Conservation (phyloP, 2,797 vertebrate species). For the Crax fasciolata region DNA sequence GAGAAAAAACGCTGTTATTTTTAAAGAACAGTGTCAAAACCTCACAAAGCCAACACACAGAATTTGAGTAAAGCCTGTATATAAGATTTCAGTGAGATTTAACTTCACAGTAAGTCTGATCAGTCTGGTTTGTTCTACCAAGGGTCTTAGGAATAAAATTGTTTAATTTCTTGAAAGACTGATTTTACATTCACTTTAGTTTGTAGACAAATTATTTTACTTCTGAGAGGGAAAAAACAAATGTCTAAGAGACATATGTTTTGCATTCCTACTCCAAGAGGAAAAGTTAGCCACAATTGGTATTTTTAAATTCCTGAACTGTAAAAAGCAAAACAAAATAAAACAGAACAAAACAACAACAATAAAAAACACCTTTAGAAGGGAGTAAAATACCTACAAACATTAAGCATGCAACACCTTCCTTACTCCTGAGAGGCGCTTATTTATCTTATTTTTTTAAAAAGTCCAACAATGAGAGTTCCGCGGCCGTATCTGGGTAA, state of each 20-base stretch:
- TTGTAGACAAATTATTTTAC: slow-evolving; percentile 36
- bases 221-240: background rate
- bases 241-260: background rate
- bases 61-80: background rate
- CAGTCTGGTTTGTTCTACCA: background rate
- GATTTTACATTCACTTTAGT: slow-evolving; percentile 15
- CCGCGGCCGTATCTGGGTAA: background rate
- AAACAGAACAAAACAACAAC: background rate
- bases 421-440: background rate
- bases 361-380: background rate
- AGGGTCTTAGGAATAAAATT: background rate
- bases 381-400: background rate
- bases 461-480: background rate
- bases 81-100: slow-evolving; percentile 2
- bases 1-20: background rate
- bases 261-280: background rate
- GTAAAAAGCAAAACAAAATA: background rate
- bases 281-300: background rate
- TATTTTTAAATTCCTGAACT: background rate
- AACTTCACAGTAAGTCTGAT: background rate
- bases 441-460: background rate
- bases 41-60: background rate
- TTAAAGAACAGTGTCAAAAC: background rate
- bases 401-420: background rate
- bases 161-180: background rate